Percentiles rank a stretch among this genome's conserved stretches.
Evolutionary conservation across 2,113 vertebrate genomes (phyloP).

Genomic region (Pygoscelis antarcticus): DNA sequence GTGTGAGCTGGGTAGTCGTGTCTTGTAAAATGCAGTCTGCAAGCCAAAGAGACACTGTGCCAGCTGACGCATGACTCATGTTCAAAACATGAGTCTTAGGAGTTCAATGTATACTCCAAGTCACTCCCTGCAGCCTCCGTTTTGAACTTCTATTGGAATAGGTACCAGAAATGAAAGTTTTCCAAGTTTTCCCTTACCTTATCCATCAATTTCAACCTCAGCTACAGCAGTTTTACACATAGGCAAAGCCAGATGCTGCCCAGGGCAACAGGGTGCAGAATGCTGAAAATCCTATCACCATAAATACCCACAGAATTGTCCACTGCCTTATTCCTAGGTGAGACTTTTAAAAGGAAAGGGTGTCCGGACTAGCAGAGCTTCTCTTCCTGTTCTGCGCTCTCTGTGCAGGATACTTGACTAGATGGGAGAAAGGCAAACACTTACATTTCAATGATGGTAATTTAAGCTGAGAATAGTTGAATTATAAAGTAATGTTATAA

Average conservation of each 20-base stretch:
- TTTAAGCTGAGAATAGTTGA: conserved; percentile 21
- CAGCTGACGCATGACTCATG: background rate
- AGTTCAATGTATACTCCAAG: rapidly evolving
- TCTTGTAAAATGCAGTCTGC: background rate
- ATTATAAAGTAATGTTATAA: conserved; percentile 18
- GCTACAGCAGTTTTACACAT: background rate
- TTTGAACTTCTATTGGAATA: background rate
- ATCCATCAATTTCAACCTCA: background rate
- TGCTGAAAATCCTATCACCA: background rate
- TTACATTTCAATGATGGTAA: background rate
- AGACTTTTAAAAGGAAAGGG: background rate
- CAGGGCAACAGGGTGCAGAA: background rate
- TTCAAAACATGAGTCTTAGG: background rate
- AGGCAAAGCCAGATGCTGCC: background rate
- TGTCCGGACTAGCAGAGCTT: background rate
- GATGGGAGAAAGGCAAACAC: background rate
- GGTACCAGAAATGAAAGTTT: background rate
- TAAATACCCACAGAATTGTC: background rate
- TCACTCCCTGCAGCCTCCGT: background rate
- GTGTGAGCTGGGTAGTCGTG: background rate
- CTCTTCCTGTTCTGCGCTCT: background rate
- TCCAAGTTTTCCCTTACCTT: background rate
- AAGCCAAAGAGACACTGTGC: rapidly evolving
- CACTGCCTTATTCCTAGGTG: background rate
- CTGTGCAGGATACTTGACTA: background rate